Percentiles rank a stretch among this genome's conserved stretches.
Evolutionary conservation across 2,113 vertebrate genomes (phyloP).

Genomic region (Acrocephalus arundinaceus): DNA sequence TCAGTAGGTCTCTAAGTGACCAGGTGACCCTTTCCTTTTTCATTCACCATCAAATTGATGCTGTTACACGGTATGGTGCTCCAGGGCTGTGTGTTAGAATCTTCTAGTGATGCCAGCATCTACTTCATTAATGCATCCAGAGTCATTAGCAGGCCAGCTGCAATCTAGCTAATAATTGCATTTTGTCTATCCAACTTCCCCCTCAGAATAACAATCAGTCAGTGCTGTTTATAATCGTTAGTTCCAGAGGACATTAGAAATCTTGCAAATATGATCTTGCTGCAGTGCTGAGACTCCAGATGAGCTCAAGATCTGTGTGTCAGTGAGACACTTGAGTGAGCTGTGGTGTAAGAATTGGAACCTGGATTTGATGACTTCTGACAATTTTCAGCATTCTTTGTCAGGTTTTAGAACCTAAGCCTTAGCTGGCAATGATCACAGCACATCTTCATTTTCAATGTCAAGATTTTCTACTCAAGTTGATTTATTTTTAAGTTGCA

Average conservation of each 20-base stretch:
- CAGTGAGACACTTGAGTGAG: neutral
- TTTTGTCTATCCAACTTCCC: neutral
- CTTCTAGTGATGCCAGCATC: neutral
- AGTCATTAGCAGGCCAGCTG: constrained; percentile 21
- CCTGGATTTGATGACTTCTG: neutral
- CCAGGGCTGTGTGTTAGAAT: neutral
- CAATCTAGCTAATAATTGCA: constrained; percentile 21
- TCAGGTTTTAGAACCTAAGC: neutral
- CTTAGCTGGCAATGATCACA: neutral
- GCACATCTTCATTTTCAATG: neutral
- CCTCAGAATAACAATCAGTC: constrained; percentile 17
- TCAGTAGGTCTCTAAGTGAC: neutral
- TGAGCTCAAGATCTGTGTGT: neutral
- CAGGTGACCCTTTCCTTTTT: neutral
- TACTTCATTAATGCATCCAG: neutral
- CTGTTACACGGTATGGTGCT: neutral
- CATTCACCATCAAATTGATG: neutral
- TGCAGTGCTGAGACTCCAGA: neutral
- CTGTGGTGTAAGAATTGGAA: neutral
- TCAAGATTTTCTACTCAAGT: constrained; percentile 23
- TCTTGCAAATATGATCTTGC: neutral
- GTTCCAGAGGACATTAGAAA: neutral
- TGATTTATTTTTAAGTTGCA: constrained; percentile 54
- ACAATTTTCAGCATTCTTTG: neutral
- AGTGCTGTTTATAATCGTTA: neutral